Conservation (phyloP, 2,797 vertebrate genomes). For the Enteromius thamalakanensis region DNA sequence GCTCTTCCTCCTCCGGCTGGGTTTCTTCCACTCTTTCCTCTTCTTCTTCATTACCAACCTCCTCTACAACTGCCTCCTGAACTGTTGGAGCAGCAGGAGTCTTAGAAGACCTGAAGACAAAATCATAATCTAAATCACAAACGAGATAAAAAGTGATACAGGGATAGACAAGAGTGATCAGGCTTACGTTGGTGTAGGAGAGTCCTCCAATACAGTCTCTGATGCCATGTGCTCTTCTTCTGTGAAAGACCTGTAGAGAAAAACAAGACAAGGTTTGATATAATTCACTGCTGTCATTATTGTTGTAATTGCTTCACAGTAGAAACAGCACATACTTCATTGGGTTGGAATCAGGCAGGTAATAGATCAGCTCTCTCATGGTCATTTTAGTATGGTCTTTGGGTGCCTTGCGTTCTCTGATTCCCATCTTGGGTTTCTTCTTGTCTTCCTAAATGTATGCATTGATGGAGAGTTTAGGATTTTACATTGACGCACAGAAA, state of each 20-base stretch:
- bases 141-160: neutral
- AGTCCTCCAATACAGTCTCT: slow-evolving; percentile 40
- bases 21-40: slow-evolving; percentile 66
- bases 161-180: neutral
- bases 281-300: neutral
- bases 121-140: neutral
- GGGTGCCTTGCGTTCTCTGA: slow-evolving; percentile 48
- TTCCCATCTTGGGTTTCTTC: slow-evolving; percentile 78
- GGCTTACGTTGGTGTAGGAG: slow-evolving; percentile 48
- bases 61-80: slow-evolving; percentile 46
- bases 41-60: slow-evolving; percentile 67
- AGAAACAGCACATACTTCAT: slow-evolving; percentile 86
- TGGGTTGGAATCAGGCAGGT: slow-evolving; percentile 90
- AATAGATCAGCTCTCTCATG: slow-evolving; percentile 97
- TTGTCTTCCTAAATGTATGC: slow-evolving; percentile 50
- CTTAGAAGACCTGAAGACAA: slow-evolving; percentile 63
- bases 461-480: neutral
- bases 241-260: slow-evolving; percentile 37
- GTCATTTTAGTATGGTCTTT: slow-evolving; percentile 95
- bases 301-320: no score
- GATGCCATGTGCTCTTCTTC: slow-evolving; percentile 51
- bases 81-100: slow-evolving; percentile 62
- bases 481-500: neutral
- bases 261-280: neutral
- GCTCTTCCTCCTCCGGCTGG: slow-evolving; percentile 77